Base-by-base conservation (phyloP, 2,113 vertebrate genomes). In the Ptilonorhynchus violaceus region DNA sequence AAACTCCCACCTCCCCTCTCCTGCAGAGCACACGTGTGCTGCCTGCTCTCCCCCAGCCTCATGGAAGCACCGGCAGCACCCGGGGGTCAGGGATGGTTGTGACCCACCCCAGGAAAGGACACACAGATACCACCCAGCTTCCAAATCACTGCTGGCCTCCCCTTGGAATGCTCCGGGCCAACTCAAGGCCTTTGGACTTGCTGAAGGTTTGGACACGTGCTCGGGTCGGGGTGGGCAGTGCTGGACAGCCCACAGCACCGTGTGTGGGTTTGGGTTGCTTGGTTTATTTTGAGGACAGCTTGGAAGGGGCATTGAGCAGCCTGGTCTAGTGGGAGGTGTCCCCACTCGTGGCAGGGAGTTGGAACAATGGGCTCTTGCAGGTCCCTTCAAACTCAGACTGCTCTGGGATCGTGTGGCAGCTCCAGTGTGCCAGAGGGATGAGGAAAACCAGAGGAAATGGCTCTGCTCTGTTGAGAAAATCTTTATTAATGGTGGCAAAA, bases 131-230 rank as follows among this genome's bases (percentile, higher is more conserved):
- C 35, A 42, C 3, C 18, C 49, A 39, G 41, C 58, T 47, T 31
- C 49, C n/a, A 46, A 39, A 59, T 7, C 0, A 0, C 46, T 53
- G 4, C 52, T 53, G 55, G 20, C 2, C 2, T 66, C 47, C 59
- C 35, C 63, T 47, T 63, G 23, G 14, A 15, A 68, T n/a, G 5
- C 35, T 42, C 60, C 35, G n/a, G 64, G 53, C 14, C 19, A 27
- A 35, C 27, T 73, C 50, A 20, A 25, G 12, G 28, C 14, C 41
- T 53, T 66, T 11, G 55, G 59, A 12, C 24, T 21, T 30, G 41
- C 46, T 74, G 58, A 56, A 72, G 79, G 1, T 69, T 10, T 35
- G 68, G 28, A 11, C 6, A 0, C 0, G 11, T 41, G 37, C 37
- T 73, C 50, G 24, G 35, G 11, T 59, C 21, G 13, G 24, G 33